phyloP scores from a whole-genome alignment of 2,113 vertebrate species.

The Cryptotis parvus region DNA sequence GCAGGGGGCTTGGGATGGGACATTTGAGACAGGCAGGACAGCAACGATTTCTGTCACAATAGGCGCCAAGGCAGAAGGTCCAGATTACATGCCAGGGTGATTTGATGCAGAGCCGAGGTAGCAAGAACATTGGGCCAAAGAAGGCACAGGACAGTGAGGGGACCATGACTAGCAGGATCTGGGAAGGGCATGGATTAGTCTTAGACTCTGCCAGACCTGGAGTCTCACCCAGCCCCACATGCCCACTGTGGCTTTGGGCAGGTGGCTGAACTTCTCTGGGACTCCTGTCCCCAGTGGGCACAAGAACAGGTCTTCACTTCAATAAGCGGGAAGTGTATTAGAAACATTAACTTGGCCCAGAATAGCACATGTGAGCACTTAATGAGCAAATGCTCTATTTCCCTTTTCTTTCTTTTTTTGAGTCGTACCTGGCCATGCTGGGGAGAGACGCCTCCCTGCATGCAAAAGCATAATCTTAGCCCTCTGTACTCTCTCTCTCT shows the following conservation, averaged over 20 bases:
- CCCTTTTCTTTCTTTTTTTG: too few relatives aligned
- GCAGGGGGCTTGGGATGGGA: accelerated
- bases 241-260: too few relatives aligned
- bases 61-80: not conserved
- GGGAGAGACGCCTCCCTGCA: too few relatives aligned
- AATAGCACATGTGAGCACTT: not conserved
- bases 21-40: not conserved
- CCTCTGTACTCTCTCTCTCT: too few relatives aligned
- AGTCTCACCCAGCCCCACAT: not conserved
- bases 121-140: not conserved
- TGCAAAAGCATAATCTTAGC: too few relatives aligned
- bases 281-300: not conserved
- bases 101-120: not conserved
- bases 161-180: too few relatives aligned
- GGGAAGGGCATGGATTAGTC: not conserved
- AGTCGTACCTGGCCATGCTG: too few relatives aligned
- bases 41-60: not conserved
- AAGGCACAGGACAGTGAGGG: not conserved
- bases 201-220: not conserved
- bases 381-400: too few relatives aligned
- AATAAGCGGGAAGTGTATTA: not conserved
- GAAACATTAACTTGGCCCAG: not conserved
- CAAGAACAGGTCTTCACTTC: not conserved
- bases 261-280: not conserved
- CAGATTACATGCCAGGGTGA: not conserved